These are phyloP conservation scores for Cephus sareptanus DNA, from an alignment of 2,888 invertebrate species.

Conservation along the genomic window DNA sequence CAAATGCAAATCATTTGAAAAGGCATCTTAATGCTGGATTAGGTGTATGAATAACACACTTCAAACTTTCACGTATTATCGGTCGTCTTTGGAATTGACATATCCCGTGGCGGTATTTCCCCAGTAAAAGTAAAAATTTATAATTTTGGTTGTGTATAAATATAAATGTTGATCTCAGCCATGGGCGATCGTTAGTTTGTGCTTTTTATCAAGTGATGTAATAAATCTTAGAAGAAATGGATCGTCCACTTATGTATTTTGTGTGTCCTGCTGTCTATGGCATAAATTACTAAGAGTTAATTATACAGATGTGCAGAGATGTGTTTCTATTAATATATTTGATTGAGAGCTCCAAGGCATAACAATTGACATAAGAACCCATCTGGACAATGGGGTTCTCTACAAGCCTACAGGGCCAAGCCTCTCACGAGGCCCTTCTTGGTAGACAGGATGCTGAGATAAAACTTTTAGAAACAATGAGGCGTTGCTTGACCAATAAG, in stretches of 20 bases:
- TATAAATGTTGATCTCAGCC: constrained; percentile 56
- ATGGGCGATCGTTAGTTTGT: constrained; percentile 25
- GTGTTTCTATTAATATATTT: constrained; percentile 19
- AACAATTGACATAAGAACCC: constrained; percentile 13
- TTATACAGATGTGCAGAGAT: constrained; percentile 13
- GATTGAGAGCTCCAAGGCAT: background rate
- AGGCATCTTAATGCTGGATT: background rate
- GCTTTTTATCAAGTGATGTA: constrained; percentile 15
- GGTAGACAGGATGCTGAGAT: constrained; percentile 93
- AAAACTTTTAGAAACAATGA: constrained; percentile 91
- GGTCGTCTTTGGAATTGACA: background rate
- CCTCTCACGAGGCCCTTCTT: constrained; percentile 91
- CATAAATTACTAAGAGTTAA: background rate
- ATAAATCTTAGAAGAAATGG: constrained; percentile 4
- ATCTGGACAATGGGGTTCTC: constrained; percentile 82
- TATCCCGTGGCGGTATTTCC: constrained; percentile 38
- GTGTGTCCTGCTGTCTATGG: background rate
- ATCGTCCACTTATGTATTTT: background rate
- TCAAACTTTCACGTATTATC: background rate
- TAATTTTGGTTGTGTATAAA: constrained; percentile 29
- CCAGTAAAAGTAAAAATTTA: constrained; percentile 32
- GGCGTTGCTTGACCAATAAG: constrained; percentile 85
- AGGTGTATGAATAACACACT: background rate
- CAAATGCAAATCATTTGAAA: background rate
- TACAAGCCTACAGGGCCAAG: constrained; percentile 85